Conservation (phyloP, 1,140 invertebrate genomes). For the Alviniconcha marisindica region DNA sequence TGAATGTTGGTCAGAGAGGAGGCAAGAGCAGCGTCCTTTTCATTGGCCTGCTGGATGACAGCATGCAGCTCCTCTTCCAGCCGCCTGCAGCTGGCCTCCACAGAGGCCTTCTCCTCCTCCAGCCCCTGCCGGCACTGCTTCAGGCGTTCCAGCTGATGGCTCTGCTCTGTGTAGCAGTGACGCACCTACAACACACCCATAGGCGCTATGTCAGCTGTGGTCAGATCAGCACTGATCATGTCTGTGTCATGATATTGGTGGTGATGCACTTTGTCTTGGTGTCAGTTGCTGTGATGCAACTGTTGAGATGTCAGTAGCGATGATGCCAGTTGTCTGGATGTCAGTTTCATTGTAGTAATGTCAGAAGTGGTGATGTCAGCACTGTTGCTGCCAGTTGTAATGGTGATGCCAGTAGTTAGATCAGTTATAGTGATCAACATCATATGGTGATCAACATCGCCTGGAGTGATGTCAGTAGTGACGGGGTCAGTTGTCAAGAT, state of each 20-base stretch:
- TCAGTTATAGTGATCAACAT: too few species aligned
- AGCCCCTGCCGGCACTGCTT: neutral
- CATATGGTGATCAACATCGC: too few species aligned
- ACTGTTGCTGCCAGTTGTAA: too few species aligned
- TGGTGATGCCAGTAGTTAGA: too few species aligned
- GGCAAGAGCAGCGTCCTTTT: neutral
- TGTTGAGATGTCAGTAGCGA: too few species aligned
- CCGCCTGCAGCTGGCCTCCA: slow-evolving; percentile 21
- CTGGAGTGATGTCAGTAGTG: neutral
- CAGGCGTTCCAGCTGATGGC: neutral
- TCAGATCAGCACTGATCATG: too few species aligned
- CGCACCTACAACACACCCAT: slow-evolving; percentile 12
- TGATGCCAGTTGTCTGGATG: too few species aligned
- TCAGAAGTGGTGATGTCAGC: too few species aligned
- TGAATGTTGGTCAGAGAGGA: neutral
- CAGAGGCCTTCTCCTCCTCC: slow-evolving; percentile 19
- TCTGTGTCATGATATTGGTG: too few species aligned
- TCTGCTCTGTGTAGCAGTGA: slow-evolving; percentile 36
- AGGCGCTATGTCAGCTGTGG: neutral
- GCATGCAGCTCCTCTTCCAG: slow-evolving; percentile 18
- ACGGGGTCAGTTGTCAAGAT: neutral
- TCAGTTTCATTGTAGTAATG: too few species aligned
- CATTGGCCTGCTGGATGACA: neutral
- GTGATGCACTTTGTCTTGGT: too few species aligned
- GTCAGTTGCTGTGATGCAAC: too few species aligned